phyloP scores from a whole-genome alignment of 2,888 invertebrate species.

The Hedya salicella region DNA sequence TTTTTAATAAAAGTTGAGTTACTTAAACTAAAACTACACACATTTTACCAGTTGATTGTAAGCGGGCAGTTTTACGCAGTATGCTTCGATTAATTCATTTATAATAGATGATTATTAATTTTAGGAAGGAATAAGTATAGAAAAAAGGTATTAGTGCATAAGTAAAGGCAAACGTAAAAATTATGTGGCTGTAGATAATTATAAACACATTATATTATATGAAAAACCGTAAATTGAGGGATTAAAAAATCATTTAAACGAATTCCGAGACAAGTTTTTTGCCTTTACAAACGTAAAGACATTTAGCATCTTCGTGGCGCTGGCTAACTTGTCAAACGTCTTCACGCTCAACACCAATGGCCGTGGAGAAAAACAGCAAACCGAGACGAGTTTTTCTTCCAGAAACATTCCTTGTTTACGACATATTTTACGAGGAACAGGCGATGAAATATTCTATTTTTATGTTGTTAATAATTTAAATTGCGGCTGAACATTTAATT shows the following conservation, averaged over 20 bases:
- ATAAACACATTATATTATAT: no score
- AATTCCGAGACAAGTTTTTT: no score
- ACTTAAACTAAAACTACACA: not conserved
- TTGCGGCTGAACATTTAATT: conserved; percentile 40
- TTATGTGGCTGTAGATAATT: no score
- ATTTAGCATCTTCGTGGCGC: no score
- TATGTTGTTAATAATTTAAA: conserved; percentile 46
- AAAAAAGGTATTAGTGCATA: no score
- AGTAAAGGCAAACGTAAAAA: no score
- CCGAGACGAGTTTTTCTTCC: not conserved
- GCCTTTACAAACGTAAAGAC: no score
- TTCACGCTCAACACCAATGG: not conserved
- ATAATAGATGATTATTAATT: no score
- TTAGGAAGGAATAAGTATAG: no score
- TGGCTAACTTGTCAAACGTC: not conserved
- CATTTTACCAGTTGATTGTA: not conserved
- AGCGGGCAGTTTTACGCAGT: not conserved
- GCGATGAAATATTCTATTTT: conserved; percentile 43
- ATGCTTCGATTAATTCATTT: no score
- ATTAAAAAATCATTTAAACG: no score
- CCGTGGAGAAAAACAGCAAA: not conserved
- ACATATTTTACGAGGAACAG: conserved; percentile 40
- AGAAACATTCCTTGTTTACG: conserved; percentile 42
- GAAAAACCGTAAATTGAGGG: no score
- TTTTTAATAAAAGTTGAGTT: not conserved